Conservation (phyloP, 2,113 vertebrate species). For the Danionella cerebrum region DNA sequence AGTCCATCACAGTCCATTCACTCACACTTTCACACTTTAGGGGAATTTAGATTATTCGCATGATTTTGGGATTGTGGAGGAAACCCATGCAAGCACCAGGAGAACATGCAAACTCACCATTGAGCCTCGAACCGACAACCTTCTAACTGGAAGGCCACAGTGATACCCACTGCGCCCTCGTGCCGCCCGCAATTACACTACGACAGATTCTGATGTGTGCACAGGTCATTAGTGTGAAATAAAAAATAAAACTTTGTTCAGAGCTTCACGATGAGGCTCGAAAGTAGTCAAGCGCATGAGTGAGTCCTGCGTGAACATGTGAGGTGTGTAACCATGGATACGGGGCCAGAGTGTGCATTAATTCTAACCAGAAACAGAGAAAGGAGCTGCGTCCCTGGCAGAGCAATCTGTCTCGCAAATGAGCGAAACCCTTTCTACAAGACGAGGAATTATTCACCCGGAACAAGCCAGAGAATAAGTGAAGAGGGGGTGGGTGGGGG, state of each 20-base stretch:
- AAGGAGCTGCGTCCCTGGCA: slow-evolving; percentile 65
- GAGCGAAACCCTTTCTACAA: slow-evolving; percentile 72
- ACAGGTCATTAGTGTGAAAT: neutral
- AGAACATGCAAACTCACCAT: no score
- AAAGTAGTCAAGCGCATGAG: slow-evolving; percentile 53
- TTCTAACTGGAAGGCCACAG: no score
- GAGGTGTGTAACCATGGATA: slow-evolving; percentile 26
- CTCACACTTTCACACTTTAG: no score
- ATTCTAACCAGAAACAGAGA: slow-evolving; percentile 63
- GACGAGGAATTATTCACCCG: slow-evolving; percentile 82
- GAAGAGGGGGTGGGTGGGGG: slow-evolving; percentile 60
- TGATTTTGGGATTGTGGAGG: no score
- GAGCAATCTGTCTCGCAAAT: slow-evolving; percentile 77
- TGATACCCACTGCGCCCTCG: no score
- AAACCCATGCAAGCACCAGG: no score
- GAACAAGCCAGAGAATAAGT: slow-evolving; percentile 72
- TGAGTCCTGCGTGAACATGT: slow-evolving; percentile 42
- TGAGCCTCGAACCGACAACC: no score
- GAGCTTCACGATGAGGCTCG: neutral
- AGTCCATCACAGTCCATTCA: no score
- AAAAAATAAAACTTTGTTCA: neutral
- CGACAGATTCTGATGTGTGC: neutral
- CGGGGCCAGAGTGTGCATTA: slow-evolving; percentile 53
- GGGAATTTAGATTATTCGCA: no score
- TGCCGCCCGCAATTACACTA: no score